A percentile compares a stretch with the other conserved stretches of the same genome.
Conservation (phyloP, 2,888 invertebrate genomes). For the Asteroscopus sphinx region DNA sequence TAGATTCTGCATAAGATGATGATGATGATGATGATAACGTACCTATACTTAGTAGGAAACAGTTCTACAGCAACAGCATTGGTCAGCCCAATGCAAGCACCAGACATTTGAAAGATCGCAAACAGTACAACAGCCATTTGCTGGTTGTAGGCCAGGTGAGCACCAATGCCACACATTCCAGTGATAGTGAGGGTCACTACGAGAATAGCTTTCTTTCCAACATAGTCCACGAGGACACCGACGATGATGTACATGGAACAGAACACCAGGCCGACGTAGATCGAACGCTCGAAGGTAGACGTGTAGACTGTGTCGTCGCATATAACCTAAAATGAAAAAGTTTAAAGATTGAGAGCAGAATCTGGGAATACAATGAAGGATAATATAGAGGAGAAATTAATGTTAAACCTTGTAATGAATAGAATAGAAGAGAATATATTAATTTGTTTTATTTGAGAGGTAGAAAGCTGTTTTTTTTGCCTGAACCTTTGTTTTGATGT, state of each 20-base stretch:
- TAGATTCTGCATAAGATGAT: too few species aligned
- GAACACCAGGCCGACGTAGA: slow-evolving; percentile 91
- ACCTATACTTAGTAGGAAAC: slow-evolving; percentile 89
- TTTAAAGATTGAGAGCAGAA: background rate
- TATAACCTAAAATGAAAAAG: slow-evolving; percentile 61
- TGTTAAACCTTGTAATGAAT: too few species aligned
- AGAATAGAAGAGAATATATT: too few species aligned
- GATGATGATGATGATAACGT: slow-evolving; percentile 1
- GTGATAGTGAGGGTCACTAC: slow-evolving; percentile 84
- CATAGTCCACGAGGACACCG: slow-evolving; percentile 88
- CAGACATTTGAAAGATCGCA: slow-evolving; percentile 88
- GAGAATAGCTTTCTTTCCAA: slow-evolving; percentile 89
- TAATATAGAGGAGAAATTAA: too few species aligned
- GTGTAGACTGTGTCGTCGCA: slow-evolving; percentile 90
- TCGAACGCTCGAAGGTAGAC: slow-evolving; percentile 91
- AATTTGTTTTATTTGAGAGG: too few species aligned
- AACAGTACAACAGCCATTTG: slow-evolving; percentile 90
- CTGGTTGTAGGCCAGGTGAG: slow-evolving; percentile 90
- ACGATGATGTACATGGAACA: slow-evolving; percentile 91
- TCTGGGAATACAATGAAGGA: background rate
- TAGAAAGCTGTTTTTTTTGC: too few species aligned
- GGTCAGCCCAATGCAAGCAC: slow-evolving; percentile 89
- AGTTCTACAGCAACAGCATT: slow-evolving; percentile 90
- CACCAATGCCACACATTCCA: slow-evolving; percentile 88
- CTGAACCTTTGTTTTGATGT: too few species aligned